Percentiles rank a stretch among this genome's conserved stretches.
These are phyloP conservation scores for Cotesia vestalis DNA, from an alignment of 1,140 invertebrate species.

Conservation along the genomic window DNA sequence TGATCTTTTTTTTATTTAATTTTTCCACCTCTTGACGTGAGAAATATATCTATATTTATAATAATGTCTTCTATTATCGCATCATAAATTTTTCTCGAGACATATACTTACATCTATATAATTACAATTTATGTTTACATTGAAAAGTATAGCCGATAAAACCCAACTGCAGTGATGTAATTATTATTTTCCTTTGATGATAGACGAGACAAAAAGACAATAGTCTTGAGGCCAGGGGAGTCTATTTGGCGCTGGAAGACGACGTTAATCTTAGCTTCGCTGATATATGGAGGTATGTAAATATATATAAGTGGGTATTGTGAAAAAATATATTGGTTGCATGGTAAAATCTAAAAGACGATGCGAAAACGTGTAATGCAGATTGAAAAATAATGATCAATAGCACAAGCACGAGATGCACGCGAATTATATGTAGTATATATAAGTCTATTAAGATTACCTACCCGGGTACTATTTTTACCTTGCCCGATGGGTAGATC, in stretches of 20 bases:
- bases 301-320: background rate
- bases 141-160: background rate
- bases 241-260: background rate
- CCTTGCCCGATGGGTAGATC: slow-evolving; percentile 28
- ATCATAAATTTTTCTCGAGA: no score
- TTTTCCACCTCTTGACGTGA: no score
- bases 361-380: slow-evolving; percentile 3
- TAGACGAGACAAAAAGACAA: background rate
- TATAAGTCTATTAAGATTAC: slow-evolving; percentile 26
- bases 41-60: no score
- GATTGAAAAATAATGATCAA: slow-evolving; percentile 16
- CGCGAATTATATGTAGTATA: slow-evolving; percentile 3
- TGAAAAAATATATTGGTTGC: background rate
- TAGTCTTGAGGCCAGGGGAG: background rate
- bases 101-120: no score
- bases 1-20: no score
- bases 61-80: no score
- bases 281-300: slow-evolving; percentile 23
- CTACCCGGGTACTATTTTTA: slow-evolving; percentile 46
- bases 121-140: slow-evolving; percentile 10
- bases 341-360: background rate
- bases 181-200: background rate
- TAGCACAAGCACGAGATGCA: slow-evolving; percentile 3
- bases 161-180: background rate
- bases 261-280: slow-evolving; percentile 14